A percentile compares a stretch with the other conserved stretches of the same genome.
Evolutionary conservation across 2,888 invertebrate species (phyloP).

Genomic region (Sesia apiformis): DNA sequence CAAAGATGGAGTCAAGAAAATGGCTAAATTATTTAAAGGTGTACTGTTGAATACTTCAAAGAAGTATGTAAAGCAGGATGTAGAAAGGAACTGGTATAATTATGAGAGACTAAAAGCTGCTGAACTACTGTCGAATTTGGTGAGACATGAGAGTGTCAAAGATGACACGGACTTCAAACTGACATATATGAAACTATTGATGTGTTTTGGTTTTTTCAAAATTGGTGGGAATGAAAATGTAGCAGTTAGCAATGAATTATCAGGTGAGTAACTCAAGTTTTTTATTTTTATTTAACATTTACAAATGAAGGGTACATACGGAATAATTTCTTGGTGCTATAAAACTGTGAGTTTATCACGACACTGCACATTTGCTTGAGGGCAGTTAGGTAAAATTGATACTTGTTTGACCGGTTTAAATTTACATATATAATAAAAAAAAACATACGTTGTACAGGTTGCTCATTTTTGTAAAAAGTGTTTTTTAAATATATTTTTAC

Average conservation of each 20-base stretch:
- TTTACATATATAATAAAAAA: too few species aligned
- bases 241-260: constrained; percentile 74
- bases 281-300: too few species aligned
- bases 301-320: too few species aligned
- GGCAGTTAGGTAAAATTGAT: too few species aligned
- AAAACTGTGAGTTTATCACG: too few species aligned
- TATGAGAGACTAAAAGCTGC: constrained; percentile 80
- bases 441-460: too few species aligned
- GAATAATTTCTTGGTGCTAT: too few species aligned
- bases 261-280: constrained; percentile 52
- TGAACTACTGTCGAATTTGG: constrained; percentile 60
- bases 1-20: constrained; percentile 75
- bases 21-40: constrained; percentile 76
- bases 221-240: constrained; percentile 60
- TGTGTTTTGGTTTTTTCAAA: constrained; percentile 78
- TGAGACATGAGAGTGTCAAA: constrained; percentile 67
- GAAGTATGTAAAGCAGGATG: constrained; percentile 62
- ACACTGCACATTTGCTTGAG: too few species aligned
- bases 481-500: too few species aligned
- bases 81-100: constrained; percentile 78
- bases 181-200: constrained; percentile 77
- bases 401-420: too few species aligned
- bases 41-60: constrained; percentile 73
- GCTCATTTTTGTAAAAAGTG: too few species aligned
- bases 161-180: constrained; percentile 78